phyloP scores from a whole-genome alignment of 1,140 invertebrate genomes.

The Euura lappo region DNA sequence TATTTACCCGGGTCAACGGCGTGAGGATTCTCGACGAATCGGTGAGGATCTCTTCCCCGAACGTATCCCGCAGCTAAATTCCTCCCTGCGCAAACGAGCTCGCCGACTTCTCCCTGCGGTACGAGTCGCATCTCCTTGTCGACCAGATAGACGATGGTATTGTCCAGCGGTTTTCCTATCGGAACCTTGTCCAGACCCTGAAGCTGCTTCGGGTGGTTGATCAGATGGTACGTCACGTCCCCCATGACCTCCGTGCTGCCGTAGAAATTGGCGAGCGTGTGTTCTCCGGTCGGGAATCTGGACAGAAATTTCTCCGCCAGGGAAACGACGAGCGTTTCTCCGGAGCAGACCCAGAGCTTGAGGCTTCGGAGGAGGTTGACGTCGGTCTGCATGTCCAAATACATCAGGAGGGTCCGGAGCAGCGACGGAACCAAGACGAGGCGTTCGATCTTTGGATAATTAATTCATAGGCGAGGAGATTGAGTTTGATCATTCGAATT shows the following conservation, averaged over 20 bases:
- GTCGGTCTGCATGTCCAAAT: conserved; percentile 57
- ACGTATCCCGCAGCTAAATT: conserved; percentile 84
- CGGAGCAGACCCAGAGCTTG: conserved; percentile 83
- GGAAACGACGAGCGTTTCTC: conserved; percentile 73
- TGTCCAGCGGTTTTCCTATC: conserved; percentile 82
- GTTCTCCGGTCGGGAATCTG: conserved; percentile 66
- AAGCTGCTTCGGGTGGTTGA: conserved; percentile 63
- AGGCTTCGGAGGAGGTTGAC: conserved; percentile 61
- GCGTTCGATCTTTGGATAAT: conserved; percentile 67
- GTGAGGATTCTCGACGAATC: conserved; percentile 74
- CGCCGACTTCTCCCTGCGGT: conserved; percentile 74
- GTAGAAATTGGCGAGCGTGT: conserved; percentile 83
- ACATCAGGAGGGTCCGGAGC: conserved; percentile 77
- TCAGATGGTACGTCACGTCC: conserved; percentile 74
- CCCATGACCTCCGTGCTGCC: conserved; percentile 89
- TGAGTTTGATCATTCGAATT: conserved; percentile 11
- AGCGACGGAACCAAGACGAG: conserved; percentile 85
- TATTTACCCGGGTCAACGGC: conserved; percentile 69
- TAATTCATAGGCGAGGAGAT: no score
- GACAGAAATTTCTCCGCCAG: conserved; percentile 76
- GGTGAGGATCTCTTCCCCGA: conserved; percentile 71
- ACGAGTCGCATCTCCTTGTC: conserved; percentile 74
- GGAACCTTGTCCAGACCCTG: conserved; percentile 73
- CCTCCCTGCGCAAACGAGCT: conserved; percentile 77
- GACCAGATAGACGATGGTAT: conserved; percentile 80